Base-by-base conservation (phyloP, 2,888 invertebrate species). In the Mechanitis mazaeus region DNA sequence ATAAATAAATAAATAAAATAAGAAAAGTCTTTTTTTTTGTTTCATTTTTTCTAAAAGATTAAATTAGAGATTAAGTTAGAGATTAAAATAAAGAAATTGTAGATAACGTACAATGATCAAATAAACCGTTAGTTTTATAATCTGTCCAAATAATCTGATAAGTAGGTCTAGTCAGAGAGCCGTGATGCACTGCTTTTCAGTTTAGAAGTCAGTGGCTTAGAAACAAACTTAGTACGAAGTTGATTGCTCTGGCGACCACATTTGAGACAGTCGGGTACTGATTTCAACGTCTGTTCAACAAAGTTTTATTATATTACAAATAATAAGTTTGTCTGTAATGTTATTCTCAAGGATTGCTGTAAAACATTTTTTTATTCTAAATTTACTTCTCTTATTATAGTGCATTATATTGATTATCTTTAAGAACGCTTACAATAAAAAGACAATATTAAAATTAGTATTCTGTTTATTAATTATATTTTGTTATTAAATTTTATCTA, bases 231-330 rank as follows among this genome's bases (percentile, higher is more conserved):
- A 50, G 46, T 35, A n/a, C 50, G 58, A 63, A 63, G 58, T 63
- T 63, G 58, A 60, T 60, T 63, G 63, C 58, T 63, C 54, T 54
- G 63, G 63, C 60, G 63, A 63, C 65, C 65, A 56, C 63, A 65
- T 60, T 65, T 56, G 60, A 60, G 63, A 60, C 60, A 65, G 63
- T 60, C 60, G 47, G 59, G 56, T 60, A 64, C 56, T 65, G 63
- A 60, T 65, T 62, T 60, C 58, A 42, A 42, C 55, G 54, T 50
- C 50, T 50, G 50, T 63, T 63, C 53, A 65, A 59, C 46, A 53
- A 64, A 63, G 59, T 63, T 62, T 56, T 38, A 54, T 59, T 50
- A 31, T 50, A 31, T 50, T 31, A 31, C 50, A 28, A 50, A 50
- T 50, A 42, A 42, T 42, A 42, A 42, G 42, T 42, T 42, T 42